phyloP scores from a whole-genome alignment of 2,797 vertebrate genomes.

The Mergus octosetaceus region DNA sequence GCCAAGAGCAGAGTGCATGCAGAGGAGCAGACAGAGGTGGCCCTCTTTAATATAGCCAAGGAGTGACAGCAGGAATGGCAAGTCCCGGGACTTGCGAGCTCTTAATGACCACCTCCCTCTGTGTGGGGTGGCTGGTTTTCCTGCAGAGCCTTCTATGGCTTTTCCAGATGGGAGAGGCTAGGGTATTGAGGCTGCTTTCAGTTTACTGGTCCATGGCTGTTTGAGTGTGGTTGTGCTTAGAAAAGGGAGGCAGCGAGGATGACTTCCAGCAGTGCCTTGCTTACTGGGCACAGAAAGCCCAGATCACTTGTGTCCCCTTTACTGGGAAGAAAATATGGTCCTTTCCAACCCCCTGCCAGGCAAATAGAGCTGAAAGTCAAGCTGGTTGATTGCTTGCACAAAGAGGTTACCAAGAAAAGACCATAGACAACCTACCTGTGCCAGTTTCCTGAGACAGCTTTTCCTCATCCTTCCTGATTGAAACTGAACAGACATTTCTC shows the following conservation, averaged over 20 bases:
- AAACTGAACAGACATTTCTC: neutral
- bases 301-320: neutral
- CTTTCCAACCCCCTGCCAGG: neutral
- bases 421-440: neutral
- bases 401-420: neutral
- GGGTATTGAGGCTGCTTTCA: neutral
- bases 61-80: conserved; percentile 1
- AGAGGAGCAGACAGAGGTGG: neutral
- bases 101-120: neutral
- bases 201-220: neutral
- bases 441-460: neutral
- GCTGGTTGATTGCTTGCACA: neutral
- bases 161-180: neutral
- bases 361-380: neutral
- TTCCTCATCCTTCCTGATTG: neutral
- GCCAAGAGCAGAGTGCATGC: neutral
- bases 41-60: neutral
- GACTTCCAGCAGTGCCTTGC: neutral
- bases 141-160: neutral
- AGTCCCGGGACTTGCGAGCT: neutral
- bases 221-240: neutral
- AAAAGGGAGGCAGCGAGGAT: neutral
- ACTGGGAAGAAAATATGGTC: neutral
- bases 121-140: neutral
- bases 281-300: neutral